These are phyloP conservation scores for Brachionichthys hirsutus DNA, from an alignment of 2,113 vertebrate species.

Conservation along the genomic window DNA sequence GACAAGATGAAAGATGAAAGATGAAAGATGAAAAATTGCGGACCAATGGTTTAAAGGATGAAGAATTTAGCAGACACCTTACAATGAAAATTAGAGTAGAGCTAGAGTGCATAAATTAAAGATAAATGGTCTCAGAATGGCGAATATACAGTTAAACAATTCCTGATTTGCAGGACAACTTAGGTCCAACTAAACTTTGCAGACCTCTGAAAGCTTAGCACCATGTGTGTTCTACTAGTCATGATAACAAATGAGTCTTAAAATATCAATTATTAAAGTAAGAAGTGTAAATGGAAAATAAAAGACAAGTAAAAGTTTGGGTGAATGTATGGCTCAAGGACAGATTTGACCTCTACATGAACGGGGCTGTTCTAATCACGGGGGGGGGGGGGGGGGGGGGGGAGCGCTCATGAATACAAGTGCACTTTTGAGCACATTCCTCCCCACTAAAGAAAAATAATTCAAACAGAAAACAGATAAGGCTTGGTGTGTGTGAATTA, in stretches of 20 bases:
- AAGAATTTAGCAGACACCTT: constrained; percentile 11
- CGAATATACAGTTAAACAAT: constrained; percentile 49
- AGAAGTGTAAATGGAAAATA: constrained; percentile 35
- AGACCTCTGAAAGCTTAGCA: constrained; percentile 67
- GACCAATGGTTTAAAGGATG: neutral
- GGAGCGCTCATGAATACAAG: constrained; percentile 53
- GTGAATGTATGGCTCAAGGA: constrained; percentile 65
- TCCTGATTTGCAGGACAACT: constrained; percentile 49
- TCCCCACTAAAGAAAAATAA: constrained; percentile 30
- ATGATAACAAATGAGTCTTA: constrained; percentile 16
- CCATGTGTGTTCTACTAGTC: constrained; percentile 59
- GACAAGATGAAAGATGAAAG: constrained; percentile 4
- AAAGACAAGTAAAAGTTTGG: constrained; percentile 51
- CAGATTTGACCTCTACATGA: constrained; percentile 45
- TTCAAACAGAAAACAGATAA: constrained; percentile 65
- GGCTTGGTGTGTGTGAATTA: constrained; percentile 60
- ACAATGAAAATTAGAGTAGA: constrained; percentile 12
- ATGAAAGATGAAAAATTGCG: neutral
- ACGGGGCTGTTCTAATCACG: constrained; percentile 48
- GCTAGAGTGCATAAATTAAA: constrained; percentile 47
- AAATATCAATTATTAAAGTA: constrained; percentile 34
- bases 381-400: constrained; percentile 55
- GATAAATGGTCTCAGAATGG: constrained; percentile 41
- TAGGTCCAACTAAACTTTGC: constrained; percentile 37
- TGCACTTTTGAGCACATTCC: neutral